These are phyloP conservation scores for Anniella stebbinsi DNA, from an alignment of 2,797 vertebrate genomes.

Conservation along the genomic window DNA sequence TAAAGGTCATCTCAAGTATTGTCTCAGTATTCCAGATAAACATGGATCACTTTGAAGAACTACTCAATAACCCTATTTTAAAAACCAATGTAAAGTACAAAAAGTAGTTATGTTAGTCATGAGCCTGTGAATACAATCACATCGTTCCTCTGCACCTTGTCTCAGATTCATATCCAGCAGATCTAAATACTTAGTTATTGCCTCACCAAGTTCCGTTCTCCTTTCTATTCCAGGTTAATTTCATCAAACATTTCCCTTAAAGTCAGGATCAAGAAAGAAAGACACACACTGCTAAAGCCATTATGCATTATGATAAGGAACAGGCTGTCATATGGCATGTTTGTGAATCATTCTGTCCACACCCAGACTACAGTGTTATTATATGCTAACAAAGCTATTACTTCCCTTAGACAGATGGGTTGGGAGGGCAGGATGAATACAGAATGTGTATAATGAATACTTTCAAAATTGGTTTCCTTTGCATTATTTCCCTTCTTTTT, in stretches of 20 bases:
- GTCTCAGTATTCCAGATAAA: neutral
- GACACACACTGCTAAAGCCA: neutral
- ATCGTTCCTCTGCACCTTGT: neutral
- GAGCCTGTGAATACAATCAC: neutral
- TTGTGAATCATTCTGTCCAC: neutral
- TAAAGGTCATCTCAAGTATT: neutral
- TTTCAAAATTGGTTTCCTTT: slow-evolving; percentile 6
- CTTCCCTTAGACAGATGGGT: neutral
- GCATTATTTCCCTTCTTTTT: slow-evolving; percentile 6
- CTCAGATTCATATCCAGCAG: neutral
- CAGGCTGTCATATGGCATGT: neutral
- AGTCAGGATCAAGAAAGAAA: neutral
- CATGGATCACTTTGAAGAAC: neutral
- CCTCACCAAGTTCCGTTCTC: neutral
- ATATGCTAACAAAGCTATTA: neutral
- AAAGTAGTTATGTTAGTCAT: neutral
- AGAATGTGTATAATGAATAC: neutral
- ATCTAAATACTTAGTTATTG: neutral
- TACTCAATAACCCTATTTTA: neutral
- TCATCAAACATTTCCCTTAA: neutral
- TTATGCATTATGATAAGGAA: neutral
- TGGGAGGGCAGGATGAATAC: neutral
- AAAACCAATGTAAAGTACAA: neutral
- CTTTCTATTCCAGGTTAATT: neutral
- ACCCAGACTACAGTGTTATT: neutral